phyloP scores from a whole-genome alignment of 2,888 invertebrate genomes.

The Archips xylosteana region DNA sequence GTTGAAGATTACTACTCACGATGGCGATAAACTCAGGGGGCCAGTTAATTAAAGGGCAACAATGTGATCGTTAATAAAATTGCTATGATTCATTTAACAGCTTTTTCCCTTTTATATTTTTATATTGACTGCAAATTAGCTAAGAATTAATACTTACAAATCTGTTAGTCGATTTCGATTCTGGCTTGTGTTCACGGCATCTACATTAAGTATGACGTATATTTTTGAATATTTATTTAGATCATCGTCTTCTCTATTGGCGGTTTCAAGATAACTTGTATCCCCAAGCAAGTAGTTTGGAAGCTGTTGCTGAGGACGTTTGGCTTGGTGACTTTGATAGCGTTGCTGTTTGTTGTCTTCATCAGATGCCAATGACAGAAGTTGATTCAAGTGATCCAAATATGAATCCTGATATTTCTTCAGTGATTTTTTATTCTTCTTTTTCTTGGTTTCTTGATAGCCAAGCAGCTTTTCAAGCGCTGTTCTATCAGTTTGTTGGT shows the following conservation, averaged over 20 bases:
- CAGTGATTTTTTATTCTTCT: neutral
- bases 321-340: neutral
- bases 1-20: no score
- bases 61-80: no score
- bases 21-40: no score
- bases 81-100: no score
- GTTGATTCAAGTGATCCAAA: slow-evolving; percentile 20
- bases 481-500: neutral
- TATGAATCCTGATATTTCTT: slow-evolving; percentile 12
- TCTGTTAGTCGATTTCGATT: slow-evolving; percentile 54
- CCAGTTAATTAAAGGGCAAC: no score
- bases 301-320: neutral
- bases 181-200: slow-evolving; percentile 53
- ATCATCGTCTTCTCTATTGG: slow-evolving; percentile 1
- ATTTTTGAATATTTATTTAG: slow-evolving; percentile 61
- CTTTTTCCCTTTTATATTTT: no score
- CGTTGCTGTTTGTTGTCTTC: neutral
- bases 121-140: no score
- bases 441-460: neutral
- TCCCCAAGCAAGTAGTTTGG: slow-evolving; percentile 21
- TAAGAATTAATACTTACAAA: slow-evolving; percentile 60
- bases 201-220: slow-evolving; percentile 63
- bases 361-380: neutral
- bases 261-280: neutral
- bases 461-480: neutral